phyloP scores from a whole-genome alignment of 2,888 invertebrate genomes.

The Pseudococcus longispinus region DNA sequence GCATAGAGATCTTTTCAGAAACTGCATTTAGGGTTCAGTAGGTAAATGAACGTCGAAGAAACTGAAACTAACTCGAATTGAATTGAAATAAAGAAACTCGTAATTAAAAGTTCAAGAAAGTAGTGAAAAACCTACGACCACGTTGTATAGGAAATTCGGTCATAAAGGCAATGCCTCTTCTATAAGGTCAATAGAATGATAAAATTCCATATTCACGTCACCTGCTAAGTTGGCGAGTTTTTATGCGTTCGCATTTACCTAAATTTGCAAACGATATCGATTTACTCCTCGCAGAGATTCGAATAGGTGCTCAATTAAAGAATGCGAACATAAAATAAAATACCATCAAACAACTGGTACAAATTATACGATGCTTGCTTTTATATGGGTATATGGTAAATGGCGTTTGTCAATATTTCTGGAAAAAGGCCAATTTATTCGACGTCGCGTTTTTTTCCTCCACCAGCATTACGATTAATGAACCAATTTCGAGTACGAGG shows the following conservation, averaged over 20 bases:
- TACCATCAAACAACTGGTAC: not conserved
- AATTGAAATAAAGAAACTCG: too few relatives aligned
- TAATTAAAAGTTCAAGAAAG: too few relatives aligned
- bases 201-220: not conserved
- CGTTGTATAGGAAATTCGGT: not conserved
- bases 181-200: not conserved
- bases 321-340: not conserved
- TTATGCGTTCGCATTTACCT: not conserved
- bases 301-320: not conserved
- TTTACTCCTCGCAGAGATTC: not conserved
- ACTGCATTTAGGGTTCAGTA: too few relatives aligned
- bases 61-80: too few relatives aligned
- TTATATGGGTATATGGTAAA: not conserved
- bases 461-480: not conserved
- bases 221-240: not conserved
- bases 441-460: not conserved
- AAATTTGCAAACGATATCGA: not conserved
- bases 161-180: not conserved
- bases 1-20: too few relatives aligned
- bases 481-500: not conserved
- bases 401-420: constrained; percentile 20
- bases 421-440: not conserved
- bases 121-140: not conserved
- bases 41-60: too few relatives aligned
- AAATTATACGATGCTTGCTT: not conserved